Evolutionary conservation across 2,113 vertebrate genomes (phyloP).

Genomic region (Erpornis zantholeuca): DNA sequence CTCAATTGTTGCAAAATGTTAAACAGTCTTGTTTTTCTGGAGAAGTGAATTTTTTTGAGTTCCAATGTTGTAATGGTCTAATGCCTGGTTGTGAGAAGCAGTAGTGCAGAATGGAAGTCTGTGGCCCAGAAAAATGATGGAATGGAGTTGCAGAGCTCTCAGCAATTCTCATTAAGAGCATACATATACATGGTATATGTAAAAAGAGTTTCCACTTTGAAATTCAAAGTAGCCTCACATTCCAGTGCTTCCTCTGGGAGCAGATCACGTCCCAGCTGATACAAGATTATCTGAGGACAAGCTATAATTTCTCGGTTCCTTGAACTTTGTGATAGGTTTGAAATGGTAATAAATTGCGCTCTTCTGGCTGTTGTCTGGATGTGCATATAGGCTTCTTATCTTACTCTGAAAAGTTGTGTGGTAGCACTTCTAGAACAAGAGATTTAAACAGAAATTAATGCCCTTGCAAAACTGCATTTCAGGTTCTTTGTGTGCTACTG

Average conservation of each 20-base stretch:
- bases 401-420: neutral
- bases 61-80: neutral
- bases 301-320: slow-evolving; percentile 26
- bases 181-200: neutral
- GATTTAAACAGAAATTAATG: neutral
- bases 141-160: neutral
- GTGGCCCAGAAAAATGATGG: neutral
- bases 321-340: slow-evolving; percentile 29
- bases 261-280: neutral
- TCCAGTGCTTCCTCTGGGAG: neutral
- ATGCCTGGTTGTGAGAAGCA: neutral
- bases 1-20: neutral
- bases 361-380: neutral
- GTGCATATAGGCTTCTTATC: neutral
- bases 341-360: slow-evolving; percentile 28
- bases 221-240: slow-evolving; percentile 18
- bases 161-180: neutral
- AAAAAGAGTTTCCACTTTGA: slow-evolving; percentile 25
- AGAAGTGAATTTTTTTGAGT: neutral
- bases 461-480: neutral
- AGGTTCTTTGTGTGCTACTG: neutral
- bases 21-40: neutral
- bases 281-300: slow-evolving; percentile 41
- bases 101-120: neutral
- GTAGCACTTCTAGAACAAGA: neutral